Base-by-base conservation (phyloP, 2,113 vertebrate genomes). In the Nematolebias whitei region DNA sequence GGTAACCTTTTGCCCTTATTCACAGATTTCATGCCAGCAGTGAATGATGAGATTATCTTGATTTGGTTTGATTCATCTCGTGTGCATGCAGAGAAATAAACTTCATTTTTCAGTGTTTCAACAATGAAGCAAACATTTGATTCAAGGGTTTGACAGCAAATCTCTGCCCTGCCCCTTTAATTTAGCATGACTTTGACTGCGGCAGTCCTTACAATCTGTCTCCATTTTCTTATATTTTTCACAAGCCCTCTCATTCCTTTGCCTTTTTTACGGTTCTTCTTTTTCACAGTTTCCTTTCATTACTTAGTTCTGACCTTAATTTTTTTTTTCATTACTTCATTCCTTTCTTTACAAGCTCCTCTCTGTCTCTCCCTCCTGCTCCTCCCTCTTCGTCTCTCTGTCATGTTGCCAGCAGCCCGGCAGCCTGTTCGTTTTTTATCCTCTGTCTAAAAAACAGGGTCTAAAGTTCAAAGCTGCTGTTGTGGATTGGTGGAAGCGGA, bases 401-500 rank as follows among this genome's bases (percentile, higher is more conserved):
- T 81, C 71, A 26, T 62, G 10, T 71, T 77, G 85, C 88, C 88
- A 90, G 43, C 71, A 72, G 74, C 69, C 54, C 40, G 67, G 68
- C 68, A 55, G 85, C 63, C 78, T 63, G 65, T 85, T 87, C 49
- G 60, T 87, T 90, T 83, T n/a, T 82, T 72, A 79, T 86, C 85
- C 80, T 85, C 75, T 62, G 72, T 78, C 74, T 75, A 71, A 57
- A 91, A 91, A 91, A 89, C 86, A 78, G 87, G 87, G 92, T 91
- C 86, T 82, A 90, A 90, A 90, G 92, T 93, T 91, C 88, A 92
- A 82, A 74, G 65, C 87, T 56, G 73, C 76, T 83, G 69, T 76
- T 83, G 76, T 74, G 82, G 80, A 84, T 89, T 79, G 78, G 68
- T 62, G 54, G 75, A 64, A 55, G 65, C 45, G 70, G 70, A 58